Evolutionary conservation across 2,113 vertebrate genomes (phyloP).

Genomic region (Ceyx margarethae): DNA sequence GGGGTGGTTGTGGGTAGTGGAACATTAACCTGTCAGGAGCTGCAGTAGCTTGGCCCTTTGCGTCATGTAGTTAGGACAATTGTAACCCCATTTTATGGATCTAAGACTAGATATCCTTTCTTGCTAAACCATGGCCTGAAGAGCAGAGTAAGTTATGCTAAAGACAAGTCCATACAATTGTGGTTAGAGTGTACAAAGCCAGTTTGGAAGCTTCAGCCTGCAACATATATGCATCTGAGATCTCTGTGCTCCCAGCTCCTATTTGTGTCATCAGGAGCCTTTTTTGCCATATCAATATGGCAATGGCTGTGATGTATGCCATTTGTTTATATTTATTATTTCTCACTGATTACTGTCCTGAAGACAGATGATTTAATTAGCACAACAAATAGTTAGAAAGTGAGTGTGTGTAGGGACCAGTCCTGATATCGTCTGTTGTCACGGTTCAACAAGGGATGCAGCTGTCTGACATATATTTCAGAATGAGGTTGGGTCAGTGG

Average conservation of each 20-base stretch:
- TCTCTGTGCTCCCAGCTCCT: background rate
- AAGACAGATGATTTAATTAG: conserved; percentile 28
- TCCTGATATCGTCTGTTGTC: background rate
- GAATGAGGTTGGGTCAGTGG: rapidly evolving
- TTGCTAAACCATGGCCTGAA: background rate
- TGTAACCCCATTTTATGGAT: background rate
- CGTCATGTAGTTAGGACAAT: rapidly evolving
- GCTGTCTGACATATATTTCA: background rate
- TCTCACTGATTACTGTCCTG: background rate
- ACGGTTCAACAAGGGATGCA: background rate
- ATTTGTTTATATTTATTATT: background rate
- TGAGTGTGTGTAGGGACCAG: background rate
- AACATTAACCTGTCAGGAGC: background rate
- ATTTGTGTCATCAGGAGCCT: background rate
- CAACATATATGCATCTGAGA: background rate
- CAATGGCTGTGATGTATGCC: background rate
- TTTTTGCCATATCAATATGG: background rate
- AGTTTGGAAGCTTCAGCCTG: background rate
- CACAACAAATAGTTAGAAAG: background rate
- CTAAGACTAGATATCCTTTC: background rate
- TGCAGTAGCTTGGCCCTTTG: background rate
- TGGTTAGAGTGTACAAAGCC: background rate
- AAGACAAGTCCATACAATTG: background rate
- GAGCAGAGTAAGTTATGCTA: background rate
- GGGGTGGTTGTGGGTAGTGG: rapidly evolving